Evolutionary conservation across 2,797 vertebrate species (phyloP).

Genomic region (Psittacula derbiana): DNA sequence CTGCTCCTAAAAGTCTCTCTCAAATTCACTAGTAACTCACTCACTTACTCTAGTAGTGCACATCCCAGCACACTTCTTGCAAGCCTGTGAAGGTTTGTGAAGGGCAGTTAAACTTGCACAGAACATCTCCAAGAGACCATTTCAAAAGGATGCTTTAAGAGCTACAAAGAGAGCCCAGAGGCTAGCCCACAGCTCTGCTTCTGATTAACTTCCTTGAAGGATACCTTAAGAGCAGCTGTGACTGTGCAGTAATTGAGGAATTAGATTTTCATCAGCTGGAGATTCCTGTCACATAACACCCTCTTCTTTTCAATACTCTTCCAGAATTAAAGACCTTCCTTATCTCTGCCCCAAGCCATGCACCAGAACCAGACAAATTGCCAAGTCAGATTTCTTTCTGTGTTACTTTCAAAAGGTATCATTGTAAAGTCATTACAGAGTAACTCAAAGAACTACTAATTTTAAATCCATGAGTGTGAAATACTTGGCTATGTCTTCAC

Average conservation of each 20-base stretch:
- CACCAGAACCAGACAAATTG: neutral
- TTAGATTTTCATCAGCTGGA: neutral
- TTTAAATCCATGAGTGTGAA: neutral
- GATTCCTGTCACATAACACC: neutral
- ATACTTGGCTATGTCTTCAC: neutral
- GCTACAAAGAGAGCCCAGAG: neutral
- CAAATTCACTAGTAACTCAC: neutral
- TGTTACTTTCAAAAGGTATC: neutral
- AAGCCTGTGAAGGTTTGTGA: neutral
- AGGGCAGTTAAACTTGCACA: neutral
- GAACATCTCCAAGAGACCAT: neutral
- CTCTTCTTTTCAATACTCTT: neutral
- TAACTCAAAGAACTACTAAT: neutral
- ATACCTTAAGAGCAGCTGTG: neutral
- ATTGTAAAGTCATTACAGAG: neutral
- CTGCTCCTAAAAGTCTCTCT: neutral
- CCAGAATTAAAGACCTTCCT: neutral
- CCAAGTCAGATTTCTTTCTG: neutral
- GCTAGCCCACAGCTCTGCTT: neutral
- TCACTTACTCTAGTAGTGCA: rapidly evolving
- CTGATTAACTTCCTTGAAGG: neutral
- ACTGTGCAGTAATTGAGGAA: neutral
- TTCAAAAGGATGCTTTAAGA: neutral
- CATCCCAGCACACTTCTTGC: rapidly evolving
- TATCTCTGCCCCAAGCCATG: neutral